Evolutionary conservation across 2,113 vertebrate species (phyloP).

Genomic region (Eulacestoma nigropectus): DNA sequence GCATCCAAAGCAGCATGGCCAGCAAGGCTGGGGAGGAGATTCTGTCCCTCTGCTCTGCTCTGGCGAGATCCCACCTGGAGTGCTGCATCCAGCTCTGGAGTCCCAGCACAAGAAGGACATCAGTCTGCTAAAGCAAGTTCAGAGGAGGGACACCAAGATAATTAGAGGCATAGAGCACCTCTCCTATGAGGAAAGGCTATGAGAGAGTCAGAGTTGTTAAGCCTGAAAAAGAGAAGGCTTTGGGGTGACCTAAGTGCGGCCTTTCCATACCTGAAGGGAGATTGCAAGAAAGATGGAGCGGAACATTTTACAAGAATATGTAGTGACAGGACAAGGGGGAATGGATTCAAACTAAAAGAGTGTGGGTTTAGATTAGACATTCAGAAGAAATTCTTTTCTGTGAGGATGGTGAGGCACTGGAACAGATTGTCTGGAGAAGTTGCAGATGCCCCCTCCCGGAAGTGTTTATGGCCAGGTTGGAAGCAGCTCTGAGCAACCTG

Average conservation of each 20-base stretch:
- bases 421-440: background rate
- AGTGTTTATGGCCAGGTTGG: background rate
- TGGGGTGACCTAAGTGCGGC: background rate
- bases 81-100: background rate
- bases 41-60: background rate
- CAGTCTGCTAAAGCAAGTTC: background rate
- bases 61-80: background rate
- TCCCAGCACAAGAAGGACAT: background rate
- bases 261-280: background rate
- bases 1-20: accelerated
- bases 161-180: background rate
- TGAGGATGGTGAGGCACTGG: background rate
- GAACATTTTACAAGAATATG: background rate
- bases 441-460: background rate
- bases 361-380: background rate
- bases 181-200: background rate
- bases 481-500: background rate
- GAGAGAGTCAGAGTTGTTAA: background rate
- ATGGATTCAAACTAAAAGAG: background rate
- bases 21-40: background rate
- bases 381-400: background rate
- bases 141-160: background rate
- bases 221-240: background rate
- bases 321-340: background rate
- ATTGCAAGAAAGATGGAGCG: background rate